Evolutionary conservation across 2,797 vertebrate species (phyloP), one percentile per base, ranked within the genome.

Genomic region (Sebastes kiyomatsui): DNA sequence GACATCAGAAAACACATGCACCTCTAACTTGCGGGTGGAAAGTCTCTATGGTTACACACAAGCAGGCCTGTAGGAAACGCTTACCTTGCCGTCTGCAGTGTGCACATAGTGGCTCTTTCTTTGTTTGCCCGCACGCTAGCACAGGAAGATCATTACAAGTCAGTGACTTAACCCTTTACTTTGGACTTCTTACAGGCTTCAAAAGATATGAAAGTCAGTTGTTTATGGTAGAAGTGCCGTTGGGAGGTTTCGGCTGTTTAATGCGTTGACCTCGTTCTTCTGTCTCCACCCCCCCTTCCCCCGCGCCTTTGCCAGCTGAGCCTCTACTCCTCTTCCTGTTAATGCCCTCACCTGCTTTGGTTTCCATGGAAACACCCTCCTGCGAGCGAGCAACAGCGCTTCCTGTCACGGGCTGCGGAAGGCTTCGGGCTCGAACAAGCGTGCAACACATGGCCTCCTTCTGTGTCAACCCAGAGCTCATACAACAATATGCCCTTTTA

Each of bases 361-460:
- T 95, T 91, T 79, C 95, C 89, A 93, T 88, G 80, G 94, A 87
- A 93, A 96, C 94, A 85, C 69, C 52, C 78, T 79, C 72, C 69
- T 42, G 80, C 80, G 58, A 66, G 89, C 88, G 79, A 83, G 85
- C 79, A 79, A 84, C 78, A 58, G 71, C 7, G 49, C 82, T 96
- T 96, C 95, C 95, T 95, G 94, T 92, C 85, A 58, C 67, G 68
- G 64, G 75, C 84, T 80, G 76, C 88, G 71, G 80, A 77, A 72
- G 67, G 72, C 79, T 82, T 83, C 22, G 23, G 68, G 80, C 72
- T 64, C 69, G 28, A 32, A 7, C 35, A 32, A 72, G 65, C 81
- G 46, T 30, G 67, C 61, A 75, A 82, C 87, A 87, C 87, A 82
- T 58, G 84, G 79, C 56, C 59, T 75, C 83, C 70, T 59, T 75